A percentile compares a stretch with the other conserved stretches of the same genome.
phyloP scores from a whole-genome alignment of 2,888 invertebrate species.

The Parnassius mnemosyne region DNA sequence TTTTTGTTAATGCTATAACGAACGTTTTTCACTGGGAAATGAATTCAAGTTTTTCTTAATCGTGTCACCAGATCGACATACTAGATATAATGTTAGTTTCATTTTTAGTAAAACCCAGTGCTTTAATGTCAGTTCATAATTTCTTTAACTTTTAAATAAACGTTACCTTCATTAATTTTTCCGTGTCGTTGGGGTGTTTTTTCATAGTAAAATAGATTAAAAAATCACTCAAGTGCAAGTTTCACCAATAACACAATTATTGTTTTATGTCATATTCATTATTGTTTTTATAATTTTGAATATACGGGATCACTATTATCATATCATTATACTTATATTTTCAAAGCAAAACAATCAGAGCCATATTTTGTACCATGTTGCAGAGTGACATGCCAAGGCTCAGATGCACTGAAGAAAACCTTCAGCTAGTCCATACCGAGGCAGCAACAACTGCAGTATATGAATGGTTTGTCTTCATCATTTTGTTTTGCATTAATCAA shows the following conservation, averaged over 20 bases:
- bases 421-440: conserved; percentile 47
- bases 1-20: conserved; percentile 22
- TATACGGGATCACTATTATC: no score
- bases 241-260: no score
- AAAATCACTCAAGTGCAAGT: no score
- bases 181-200: no score
- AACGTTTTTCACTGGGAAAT: conserved; percentile 20
- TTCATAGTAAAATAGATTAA: no score
- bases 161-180: no score
- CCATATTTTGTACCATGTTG: conserved; percentile 76
- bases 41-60: conserved; percentile 23
- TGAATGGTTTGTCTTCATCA: conserved; percentile 82
- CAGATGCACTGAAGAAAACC: conserved; percentile 68
- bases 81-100: conserved; percentile 1
- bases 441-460: conserved; percentile 68
- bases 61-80: conserved; percentile 11
- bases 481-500: conserved; percentile 46
- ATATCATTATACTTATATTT: no score
- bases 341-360: conserved; percentile 66
- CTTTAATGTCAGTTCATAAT: neutral
- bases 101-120: conserved; percentile 10
- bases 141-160: no score
- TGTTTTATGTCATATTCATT: no score
- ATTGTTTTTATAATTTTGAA: no score
- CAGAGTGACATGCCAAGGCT: conserved; percentile 52